These are phyloP conservation scores for Tetramorium bicarinatum DNA, from an alignment of 2,888 invertebrate species.

Conservation along the genomic window DNA sequence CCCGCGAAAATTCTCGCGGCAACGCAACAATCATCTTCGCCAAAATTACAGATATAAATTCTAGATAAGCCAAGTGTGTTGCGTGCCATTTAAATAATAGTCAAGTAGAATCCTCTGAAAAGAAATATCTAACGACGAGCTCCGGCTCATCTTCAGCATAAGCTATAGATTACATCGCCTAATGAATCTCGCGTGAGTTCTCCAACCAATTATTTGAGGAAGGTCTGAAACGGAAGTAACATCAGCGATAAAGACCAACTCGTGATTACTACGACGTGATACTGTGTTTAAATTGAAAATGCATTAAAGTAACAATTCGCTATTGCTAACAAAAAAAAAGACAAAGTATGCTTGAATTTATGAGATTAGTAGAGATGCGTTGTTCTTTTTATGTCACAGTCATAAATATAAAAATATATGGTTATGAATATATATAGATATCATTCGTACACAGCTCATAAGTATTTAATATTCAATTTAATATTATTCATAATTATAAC, in stretches of 20 bases:
- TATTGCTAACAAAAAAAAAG: conserved; percentile 2
- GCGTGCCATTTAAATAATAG: background rate
- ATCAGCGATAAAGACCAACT: conserved; percentile 39
- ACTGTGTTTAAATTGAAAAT: conserved; percentile 7
- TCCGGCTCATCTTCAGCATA: conserved; percentile 19
- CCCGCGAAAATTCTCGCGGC: background rate
- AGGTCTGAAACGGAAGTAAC: conserved; percentile 60
- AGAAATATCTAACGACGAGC: conserved; percentile 18
- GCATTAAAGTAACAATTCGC: conserved; percentile 6
- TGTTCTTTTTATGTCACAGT: background rate
- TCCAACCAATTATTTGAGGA: conserved; percentile 62
- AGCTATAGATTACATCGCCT: conserved; percentile 33
- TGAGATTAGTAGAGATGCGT: background rate
- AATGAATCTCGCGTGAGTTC: conserved; percentile 67
- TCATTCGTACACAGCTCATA: background rate
- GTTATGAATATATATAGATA: conserved; percentile 4
- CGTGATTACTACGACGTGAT: background rate
- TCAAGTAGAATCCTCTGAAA: background rate
- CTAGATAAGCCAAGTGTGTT: conserved; percentile 19
- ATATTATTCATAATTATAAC: background rate
- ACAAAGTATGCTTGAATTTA: background rate
- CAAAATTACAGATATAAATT: conserved; percentile 20
- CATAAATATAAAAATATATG: conserved; percentile 23
- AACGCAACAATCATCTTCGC: background rate
- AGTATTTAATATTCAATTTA: conserved; percentile 15